Evolutionary conservation across 2,113 vertebrate species (phyloP).

Genomic region (Nipponia nippon): DNA sequence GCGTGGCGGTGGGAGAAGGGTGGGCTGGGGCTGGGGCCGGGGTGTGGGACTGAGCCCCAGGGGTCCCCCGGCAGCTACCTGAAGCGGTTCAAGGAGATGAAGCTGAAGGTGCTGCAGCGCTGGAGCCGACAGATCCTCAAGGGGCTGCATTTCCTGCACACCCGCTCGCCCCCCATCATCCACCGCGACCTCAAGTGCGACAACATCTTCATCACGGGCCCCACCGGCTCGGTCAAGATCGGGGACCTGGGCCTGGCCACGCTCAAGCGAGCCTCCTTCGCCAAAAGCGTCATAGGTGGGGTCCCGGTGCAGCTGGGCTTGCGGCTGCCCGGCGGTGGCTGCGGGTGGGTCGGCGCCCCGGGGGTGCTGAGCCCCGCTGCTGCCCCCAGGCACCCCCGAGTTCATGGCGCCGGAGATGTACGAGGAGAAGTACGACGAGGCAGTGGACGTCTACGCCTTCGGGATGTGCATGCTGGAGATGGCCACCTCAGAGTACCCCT

Average conservation of each 20-base stretch:
- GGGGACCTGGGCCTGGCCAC: constrained; percentile 96
- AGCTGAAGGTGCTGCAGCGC: constrained; percentile 92
- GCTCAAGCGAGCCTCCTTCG: constrained; percentile 95
- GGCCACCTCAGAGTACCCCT: constrained; percentile 96
- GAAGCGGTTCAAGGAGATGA: constrained; percentile 98
- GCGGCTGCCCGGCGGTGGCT: fast-evolving
- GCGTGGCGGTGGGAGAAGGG: fast-evolving
- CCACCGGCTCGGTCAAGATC: constrained; percentile 94
- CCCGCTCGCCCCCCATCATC: constrained; percentile 93
- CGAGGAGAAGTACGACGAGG: constrained; percentile 96
- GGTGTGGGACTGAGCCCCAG: fast-evolving
- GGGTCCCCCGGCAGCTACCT: constrained; percentile 78
- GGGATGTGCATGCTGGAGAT: constrained; percentile 99
- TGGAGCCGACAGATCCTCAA: constrained; percentile 95
- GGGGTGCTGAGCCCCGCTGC: background rate
- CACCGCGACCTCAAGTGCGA: constrained; percentile 97
- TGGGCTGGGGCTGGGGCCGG: background rate
- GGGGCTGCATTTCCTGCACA: constrained; percentile 96
- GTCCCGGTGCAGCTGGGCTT: fast-evolving
- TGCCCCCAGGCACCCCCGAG: constrained; percentile 88
- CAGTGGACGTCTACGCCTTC: constrained; percentile 95
- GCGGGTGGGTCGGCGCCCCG: fast-evolving
- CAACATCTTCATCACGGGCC: constrained; percentile 98
- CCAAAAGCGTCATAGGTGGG: constrained; percentile 96
- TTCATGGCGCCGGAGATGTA: constrained; percentile 99